Conservation (phyloP, 2,797 vertebrate species). For the Hafferia zeledoni region DNA sequence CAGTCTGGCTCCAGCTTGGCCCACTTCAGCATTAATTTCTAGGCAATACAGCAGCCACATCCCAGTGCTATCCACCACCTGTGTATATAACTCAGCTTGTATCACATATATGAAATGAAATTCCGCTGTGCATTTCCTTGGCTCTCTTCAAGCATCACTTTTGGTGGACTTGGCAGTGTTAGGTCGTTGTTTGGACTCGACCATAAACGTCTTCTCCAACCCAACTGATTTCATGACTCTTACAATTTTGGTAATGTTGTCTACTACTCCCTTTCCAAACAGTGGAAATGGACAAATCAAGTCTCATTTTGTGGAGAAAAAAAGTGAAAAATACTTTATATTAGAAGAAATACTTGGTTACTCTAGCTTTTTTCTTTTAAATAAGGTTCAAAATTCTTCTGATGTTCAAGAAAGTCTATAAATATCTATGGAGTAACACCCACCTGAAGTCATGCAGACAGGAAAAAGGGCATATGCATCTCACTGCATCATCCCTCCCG, state of each 20-base stretch:
- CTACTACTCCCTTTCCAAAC: background rate
- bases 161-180: background rate
- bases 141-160: background rate
- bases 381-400: background rate
- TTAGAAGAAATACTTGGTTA: background rate
- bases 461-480: background rate
- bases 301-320: background rate
- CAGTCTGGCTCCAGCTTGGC: background rate
- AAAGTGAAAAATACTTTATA: background rate
- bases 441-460: background rate
- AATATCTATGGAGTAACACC: background rate
- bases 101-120: background rate
- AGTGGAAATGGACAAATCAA: background rate
- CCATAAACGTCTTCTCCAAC: background rate
- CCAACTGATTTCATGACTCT: background rate
- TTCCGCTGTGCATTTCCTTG: background rate
- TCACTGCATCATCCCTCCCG: background rate
- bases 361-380: rapidly evolving
- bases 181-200: background rate
- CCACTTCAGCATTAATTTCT: background rate
- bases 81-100: background rate
- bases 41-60: background rate
- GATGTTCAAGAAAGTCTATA: background rate
- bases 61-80: background rate
- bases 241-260: background rate